phyloP scores from a whole-genome alignment of 2,888 invertebrate species.

The Allolobophora icterica region DNA sequence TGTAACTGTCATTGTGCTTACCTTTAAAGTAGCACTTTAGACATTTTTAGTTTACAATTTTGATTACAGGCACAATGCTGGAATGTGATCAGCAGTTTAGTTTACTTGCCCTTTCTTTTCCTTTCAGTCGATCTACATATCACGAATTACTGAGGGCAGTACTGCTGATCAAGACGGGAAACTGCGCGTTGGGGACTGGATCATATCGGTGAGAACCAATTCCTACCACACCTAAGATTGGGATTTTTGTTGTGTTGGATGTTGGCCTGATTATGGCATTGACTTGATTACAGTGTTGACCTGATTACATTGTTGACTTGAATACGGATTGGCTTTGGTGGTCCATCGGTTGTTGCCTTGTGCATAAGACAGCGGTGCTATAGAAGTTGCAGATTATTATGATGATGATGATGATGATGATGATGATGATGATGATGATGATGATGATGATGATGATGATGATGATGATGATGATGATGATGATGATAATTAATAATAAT shows the following conservation, averaged over 20 bases:
- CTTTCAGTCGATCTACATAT: slow-evolving; percentile 65
- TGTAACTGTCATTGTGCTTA: no score
- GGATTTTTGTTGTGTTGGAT: no score
- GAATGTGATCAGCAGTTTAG: no score
- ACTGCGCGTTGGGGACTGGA: slow-evolving; percentile 91
- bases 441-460: neutral
- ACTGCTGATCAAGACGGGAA: slow-evolving; percentile 91
- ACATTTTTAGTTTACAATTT: no score
- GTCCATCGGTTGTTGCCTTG: no score
- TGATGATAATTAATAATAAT: neutral
- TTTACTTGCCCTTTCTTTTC: neutral
- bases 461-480: neutral
- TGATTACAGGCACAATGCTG: no score
- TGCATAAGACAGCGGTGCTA: no score
- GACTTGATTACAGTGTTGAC: no score
- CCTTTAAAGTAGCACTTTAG: no score
- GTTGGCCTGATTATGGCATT: slow-evolving; percentile 43
- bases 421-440: neutral
- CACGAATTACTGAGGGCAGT: slow-evolving; percentile 66
- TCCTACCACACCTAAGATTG: neutral
- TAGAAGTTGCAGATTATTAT: no score
- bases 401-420: neutral
- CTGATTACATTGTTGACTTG: no score
- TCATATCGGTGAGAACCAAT: slow-evolving; percentile 72
- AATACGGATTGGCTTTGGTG: no score